phyloP scores from a whole-genome alignment of 1,140 invertebrate genomes.

The Neodiprion lecontei region DNA sequence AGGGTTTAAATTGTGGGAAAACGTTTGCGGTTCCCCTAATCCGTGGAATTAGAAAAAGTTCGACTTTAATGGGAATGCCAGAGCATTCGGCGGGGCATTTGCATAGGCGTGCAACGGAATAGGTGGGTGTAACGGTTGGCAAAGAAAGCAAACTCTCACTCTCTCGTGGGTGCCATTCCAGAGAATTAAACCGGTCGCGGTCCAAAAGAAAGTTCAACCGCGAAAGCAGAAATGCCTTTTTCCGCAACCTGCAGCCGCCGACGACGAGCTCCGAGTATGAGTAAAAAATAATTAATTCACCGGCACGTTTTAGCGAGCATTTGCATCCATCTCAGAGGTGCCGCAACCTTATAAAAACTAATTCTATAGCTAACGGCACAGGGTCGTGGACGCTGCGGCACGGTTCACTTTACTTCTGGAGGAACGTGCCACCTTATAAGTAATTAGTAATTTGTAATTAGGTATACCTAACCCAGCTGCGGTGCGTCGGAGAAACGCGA shows the following conservation, averaged over 20 bases:
- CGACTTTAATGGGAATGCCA: neutral
- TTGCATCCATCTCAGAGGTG: neutral
- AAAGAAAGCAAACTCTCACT: constrained; percentile 5
- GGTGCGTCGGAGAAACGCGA: no score
- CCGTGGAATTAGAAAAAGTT: neutral
- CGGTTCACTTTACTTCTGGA: no score
- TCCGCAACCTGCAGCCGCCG: neutral
- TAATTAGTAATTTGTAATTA: no score
- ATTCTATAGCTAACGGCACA: no score
- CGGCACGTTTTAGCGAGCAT: neutral
- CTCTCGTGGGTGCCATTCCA: constrained; percentile 1
- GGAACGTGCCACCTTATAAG: no score
- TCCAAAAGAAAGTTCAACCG: neutral
- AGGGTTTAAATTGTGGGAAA: neutral
- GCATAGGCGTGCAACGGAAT: neutral
- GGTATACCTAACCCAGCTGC: no score
- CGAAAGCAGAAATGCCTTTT: neutral
- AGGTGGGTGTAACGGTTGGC: neutral
- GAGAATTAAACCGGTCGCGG: neutral
- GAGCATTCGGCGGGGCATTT: neutral
- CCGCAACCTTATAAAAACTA: neutral
- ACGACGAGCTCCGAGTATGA: neutral
- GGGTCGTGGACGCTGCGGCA: no score
- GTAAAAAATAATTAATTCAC: constrained; percentile 6
- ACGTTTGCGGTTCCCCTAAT: neutral